Conservation (phyloP, 2,113 vertebrate genomes). For the Electrona antarctica region DNA sequence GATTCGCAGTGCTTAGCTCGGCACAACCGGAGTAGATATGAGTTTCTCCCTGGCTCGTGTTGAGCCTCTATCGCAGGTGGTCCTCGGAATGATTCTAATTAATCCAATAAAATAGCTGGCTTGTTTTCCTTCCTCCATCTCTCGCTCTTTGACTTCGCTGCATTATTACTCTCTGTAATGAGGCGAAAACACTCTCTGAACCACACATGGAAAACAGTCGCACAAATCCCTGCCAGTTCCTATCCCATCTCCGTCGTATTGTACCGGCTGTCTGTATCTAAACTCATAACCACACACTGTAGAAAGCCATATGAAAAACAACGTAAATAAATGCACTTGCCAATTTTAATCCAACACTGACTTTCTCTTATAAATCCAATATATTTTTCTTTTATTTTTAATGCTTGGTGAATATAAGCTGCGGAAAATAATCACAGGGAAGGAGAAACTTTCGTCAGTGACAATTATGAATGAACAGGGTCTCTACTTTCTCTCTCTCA, state of each 20-base stretch:
- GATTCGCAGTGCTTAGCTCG: slow-evolving; percentile 18
- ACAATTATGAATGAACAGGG: slow-evolving; percentile 57
- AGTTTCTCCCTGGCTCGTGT: slow-evolving; percentile 51
- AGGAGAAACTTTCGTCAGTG: slow-evolving; percentile 37
- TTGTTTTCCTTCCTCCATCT: slow-evolving; percentile 75
- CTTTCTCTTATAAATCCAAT: too few species aligned
- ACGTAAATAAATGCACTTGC: too few species aligned
- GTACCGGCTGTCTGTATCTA: slow-evolving; percentile 49
- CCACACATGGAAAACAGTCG: slow-evolving; percentile 23
- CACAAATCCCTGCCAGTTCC: slow-evolving; percentile 44
- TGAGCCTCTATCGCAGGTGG: slow-evolving; percentile 77
- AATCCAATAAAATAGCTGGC: slow-evolving; percentile 76
- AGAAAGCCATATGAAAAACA: slow-evolving; percentile 27
- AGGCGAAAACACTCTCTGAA: slow-evolving; percentile 73
- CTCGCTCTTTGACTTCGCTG: slow-evolving; percentile 73
- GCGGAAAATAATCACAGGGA: slow-evolving; percentile 31
- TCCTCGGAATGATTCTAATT: slow-evolving; percentile 77
- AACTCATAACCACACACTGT: slow-evolving; percentile 36
- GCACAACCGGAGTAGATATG: slow-evolving; percentile 51
- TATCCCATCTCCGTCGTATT: slow-evolving; percentile 43
- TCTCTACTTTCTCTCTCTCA: slow-evolving; percentile 61
- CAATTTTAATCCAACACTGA: too few species aligned
- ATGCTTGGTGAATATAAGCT: too few species aligned
- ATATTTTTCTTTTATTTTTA: too few species aligned
- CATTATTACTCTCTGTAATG: slow-evolving; percentile 80